A percentile compares a stretch with the other conserved stretches of the same genome.
phyloP scores from a whole-genome alignment of 2,888 invertebrate species.

The Pammene aurita region DNA sequence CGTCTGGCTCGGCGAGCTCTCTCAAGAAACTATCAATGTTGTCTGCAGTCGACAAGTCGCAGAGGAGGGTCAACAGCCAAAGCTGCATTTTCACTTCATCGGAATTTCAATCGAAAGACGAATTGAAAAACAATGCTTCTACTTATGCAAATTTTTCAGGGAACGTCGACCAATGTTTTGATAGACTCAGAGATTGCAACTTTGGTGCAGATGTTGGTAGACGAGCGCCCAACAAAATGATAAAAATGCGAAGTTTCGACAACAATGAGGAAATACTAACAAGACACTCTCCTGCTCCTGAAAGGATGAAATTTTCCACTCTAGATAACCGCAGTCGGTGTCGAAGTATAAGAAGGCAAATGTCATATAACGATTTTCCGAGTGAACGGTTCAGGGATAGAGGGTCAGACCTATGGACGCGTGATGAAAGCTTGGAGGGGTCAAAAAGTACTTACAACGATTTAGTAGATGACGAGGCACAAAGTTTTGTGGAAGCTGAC shows the following conservation, averaged over 20 bases:
- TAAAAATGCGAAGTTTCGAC: conserved; percentile 75
- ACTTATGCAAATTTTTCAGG: conserved; percentile 79
- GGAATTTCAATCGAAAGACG: conserved; percentile 70
- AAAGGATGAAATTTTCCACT: conserved; percentile 75
- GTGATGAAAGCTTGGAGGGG: conserved; percentile 65
- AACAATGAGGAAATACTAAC: conserved; percentile 68
- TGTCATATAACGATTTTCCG: conserved; percentile 80
- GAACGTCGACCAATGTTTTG: conserved; percentile 79
- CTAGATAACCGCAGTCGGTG: conserved; percentile 77
- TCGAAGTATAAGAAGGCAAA: conserved; percentile 75
- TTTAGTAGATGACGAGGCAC: conserved; percentile 67
- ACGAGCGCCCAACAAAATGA: conserved; percentile 61
- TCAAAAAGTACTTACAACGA: conserved; percentile 67
- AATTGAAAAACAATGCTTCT: conserved; percentile 67
- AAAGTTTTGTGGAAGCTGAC: conserved; percentile 71
- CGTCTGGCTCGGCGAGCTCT: conserved; percentile 74
- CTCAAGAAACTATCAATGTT: conserved; percentile 77
- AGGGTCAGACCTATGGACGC: conserved; percentile 66
- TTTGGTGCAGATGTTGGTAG: conserved; percentile 60
- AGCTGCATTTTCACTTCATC: conserved; percentile 73
- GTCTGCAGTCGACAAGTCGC: conserved; percentile 75
- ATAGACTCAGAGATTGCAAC: conserved; percentile 71
- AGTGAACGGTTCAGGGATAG: conserved; percentile 73
- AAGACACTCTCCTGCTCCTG: conserved; percentile 65
- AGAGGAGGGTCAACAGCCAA: conserved; percentile 74